These are phyloP conservation scores for Drosophila ustulata DNA, from an alignment of 2,888 invertebrate species.

Conservation along the genomic window DNA sequence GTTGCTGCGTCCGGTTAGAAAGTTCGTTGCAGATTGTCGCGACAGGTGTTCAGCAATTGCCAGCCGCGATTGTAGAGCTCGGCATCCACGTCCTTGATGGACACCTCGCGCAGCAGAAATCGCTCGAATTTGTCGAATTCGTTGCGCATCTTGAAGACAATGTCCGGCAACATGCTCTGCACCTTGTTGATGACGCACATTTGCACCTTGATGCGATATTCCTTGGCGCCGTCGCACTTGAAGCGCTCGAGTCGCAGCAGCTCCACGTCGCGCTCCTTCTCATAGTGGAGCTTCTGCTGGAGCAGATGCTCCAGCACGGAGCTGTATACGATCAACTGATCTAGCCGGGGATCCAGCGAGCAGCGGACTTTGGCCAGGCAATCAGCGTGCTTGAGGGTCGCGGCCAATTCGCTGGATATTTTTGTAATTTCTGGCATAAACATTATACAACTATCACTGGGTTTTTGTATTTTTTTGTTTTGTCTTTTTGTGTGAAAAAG, in stretches of 20 bases:
- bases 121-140: slow-evolving; percentile 51
- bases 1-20: slow-evolving; percentile 11
- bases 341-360: slow-evolving; percentile 50
- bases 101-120: slow-evolving; percentile 41
- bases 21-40: slow-evolving; percentile 36
- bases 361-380: slow-evolving; percentile 5
- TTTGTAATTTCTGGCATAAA: neutral
- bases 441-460: slow-evolving; percentile 1
- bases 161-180: slow-evolving; percentile 54
- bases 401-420: slow-evolving; percentile 16
- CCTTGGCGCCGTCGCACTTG: slow-evolving; percentile 45
- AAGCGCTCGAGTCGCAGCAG: slow-evolving; percentile 47
- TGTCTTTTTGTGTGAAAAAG: neutral
- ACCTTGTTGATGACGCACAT: slow-evolving; percentile 49
- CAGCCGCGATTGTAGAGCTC: slow-evolving; percentile 31
- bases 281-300: slow-evolving; percentile 56
- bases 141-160: slow-evolving; percentile 63
- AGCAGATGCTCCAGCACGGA: slow-evolving; percentile 56
- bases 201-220: slow-evolving; percentile 44
- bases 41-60: slow-evolving; percentile 37
- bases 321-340: slow-evolving; percentile 58
- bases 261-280: slow-evolving; percentile 48
- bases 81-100: slow-evolving; percentile 28
- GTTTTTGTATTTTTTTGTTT: neutral
- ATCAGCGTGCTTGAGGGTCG: neutral